Conservation (phyloP, 2,888 invertebrate species). For the Mimachlamys varia region DNA sequence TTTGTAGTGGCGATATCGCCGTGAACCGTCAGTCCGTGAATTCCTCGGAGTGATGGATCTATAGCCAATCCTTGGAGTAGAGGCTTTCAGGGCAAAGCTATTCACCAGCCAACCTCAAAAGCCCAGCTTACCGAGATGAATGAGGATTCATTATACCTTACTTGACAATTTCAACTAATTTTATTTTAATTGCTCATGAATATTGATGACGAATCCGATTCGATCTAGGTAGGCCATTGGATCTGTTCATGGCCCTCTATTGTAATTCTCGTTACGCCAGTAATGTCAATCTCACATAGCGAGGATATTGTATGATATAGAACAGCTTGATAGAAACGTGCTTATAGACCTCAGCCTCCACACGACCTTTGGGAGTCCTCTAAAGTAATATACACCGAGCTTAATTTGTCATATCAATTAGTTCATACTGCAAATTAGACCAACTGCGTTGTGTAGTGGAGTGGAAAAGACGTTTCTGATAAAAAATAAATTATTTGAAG, state of each 20-base stretch:
- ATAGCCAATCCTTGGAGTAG: slow-evolving; percentile 28
- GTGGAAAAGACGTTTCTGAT: background rate
- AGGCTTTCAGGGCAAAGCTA: slow-evolving; percentile 26
- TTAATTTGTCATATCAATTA: slow-evolving; percentile 33
- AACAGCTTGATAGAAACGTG: background rate
- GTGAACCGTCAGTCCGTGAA: slow-evolving; percentile 26
- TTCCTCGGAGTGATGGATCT: background rate
- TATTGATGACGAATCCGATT: slow-evolving; percentile 26
- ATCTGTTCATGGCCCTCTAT: background rate
- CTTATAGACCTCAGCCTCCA: slow-evolving; percentile 6
- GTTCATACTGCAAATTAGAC: background rate
- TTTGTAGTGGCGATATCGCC: background rate
- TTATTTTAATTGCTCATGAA: slow-evolving; percentile 36
- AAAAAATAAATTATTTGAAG: background rate
- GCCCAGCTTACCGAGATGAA: slow-evolving; percentile 21
- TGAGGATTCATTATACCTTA: slow-evolving; percentile 34
- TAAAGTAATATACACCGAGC: background rate
- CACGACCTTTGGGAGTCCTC: slow-evolving; percentile 18
- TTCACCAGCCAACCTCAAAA: slow-evolving; percentile 26
- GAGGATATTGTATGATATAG: background rate
- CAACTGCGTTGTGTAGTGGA: background rate
- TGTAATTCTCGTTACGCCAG: slow-evolving; percentile 17
- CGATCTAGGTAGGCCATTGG: slow-evolving; percentile 24
- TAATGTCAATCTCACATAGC: slow-evolving; percentile 12
- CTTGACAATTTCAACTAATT: slow-evolving; percentile 36